Conservation (phyloP, 2,113 vertebrate species). For the Carassius carassius region DNA sequence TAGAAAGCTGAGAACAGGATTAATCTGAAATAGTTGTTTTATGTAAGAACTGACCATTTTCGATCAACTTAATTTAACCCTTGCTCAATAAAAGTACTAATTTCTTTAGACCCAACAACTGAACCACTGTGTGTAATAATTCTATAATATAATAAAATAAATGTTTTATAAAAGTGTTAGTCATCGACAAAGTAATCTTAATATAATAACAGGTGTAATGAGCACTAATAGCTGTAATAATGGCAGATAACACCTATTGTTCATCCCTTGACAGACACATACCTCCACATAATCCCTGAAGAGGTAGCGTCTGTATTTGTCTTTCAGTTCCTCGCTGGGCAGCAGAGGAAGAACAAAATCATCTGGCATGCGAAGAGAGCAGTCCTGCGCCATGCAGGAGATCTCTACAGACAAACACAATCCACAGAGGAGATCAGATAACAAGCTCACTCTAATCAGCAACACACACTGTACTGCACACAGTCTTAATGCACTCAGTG, state of each 20-base stretch:
- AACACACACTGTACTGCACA: constrained; percentile 35
- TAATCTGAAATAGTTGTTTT: background rate
- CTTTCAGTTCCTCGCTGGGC: constrained; percentile 93
- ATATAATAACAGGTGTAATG: background rate
- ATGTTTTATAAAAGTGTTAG: background rate
- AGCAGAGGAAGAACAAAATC: constrained; percentile 96
- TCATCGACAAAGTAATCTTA: background rate
- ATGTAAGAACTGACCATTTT: too few species aligned
- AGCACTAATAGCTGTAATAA: background rate
- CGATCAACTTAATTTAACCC: too few species aligned
- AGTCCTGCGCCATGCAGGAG: constrained; percentile 99
- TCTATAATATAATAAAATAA: background rate
- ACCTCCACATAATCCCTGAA: constrained; percentile 99
- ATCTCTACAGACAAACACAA: constrained; percentile 79
- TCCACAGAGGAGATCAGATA: constrained; percentile 15
- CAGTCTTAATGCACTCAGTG: background rate
- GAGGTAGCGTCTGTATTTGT: constrained; percentile 99
- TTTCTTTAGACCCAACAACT: background rate
- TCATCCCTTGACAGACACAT: background rate
- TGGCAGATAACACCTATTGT: background rate
- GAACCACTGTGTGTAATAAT: background rate
- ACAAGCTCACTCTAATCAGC: constrained; percentile 19
- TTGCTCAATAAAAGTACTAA: too few species aligned
- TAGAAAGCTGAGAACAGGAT: background rate
- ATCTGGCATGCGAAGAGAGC: constrained; percentile 92